Percentiles rank a stretch among this genome's conserved stretches.
Conservation (phyloP, 2,113 vertebrate species). For the Spea bombifrons region DNA sequence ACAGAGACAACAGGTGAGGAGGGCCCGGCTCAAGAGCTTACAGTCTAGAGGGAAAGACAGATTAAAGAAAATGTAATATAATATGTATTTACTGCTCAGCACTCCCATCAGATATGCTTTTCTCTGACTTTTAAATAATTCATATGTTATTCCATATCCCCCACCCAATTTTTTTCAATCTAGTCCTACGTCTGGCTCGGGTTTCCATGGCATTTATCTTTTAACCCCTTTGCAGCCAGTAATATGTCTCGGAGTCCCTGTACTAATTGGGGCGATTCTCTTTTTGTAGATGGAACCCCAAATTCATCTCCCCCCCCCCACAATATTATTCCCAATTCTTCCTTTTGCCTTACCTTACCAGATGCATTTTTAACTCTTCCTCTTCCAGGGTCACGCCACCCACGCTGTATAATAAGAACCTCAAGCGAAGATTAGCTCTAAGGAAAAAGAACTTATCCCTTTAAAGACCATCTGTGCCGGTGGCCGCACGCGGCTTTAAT, state of each 20-base stretch:
- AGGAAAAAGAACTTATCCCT: background rate
- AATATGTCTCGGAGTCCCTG: background rate
- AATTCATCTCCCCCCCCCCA: no score
- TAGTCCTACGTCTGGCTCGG: background rate
- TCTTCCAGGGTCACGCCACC: background rate
- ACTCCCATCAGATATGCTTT: background rate
- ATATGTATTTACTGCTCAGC: background rate
- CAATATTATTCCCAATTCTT: no score
- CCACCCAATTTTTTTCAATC: background rate
- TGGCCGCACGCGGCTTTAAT: background rate
- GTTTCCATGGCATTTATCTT: background rate
- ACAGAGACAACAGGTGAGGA: no score
- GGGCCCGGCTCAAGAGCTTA: no score
- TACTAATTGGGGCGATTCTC: no score
- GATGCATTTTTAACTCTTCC: background rate
- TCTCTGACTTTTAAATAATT: background rate
- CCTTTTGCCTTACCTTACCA: no score
- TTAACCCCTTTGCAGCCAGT: background rate
- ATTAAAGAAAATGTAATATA: no score
- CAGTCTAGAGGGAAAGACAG: no score
- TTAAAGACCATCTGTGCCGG: slow-evolving; percentile 18
- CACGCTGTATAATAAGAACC: slow-evolving; percentile 3
- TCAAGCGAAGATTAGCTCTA: slow-evolving; percentile 17
- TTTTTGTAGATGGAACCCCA: no score
- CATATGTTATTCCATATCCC: background rate